Evolutionary conservation across 2,888 invertebrate species (phyloP), one percentile per base, ranked within the genome.

Genomic region (Tachina grossa): DNA sequence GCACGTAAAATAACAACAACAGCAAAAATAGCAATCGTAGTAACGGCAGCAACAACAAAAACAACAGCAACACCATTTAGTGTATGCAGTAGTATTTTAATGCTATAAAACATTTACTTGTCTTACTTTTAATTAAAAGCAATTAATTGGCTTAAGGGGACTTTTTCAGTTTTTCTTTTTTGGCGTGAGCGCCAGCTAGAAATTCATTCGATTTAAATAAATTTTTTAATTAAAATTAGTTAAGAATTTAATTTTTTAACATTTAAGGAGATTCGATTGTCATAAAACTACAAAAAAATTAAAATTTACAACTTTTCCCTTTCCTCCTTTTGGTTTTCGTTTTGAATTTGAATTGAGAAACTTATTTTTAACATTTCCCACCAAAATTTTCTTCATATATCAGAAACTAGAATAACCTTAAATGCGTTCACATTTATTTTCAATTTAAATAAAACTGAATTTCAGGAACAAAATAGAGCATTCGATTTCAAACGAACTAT

Each of bases 81-180:
- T 0, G 31, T 31, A 31, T 31, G 31, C 55, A 19, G 63, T 65
- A 74, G 19, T 39, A 68, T 68, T 71, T 76, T 80, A 80, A 66
- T 74, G 49, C 76, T 79, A 83, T 85, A 85, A 85, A 85, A 85
- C 71, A 79, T 83, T 65, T 76, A 66, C 83, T 85, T 72, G 83
- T 85, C 76, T 76, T 85, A 72, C 49, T 61, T 85, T 85, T 83
- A 85, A 85, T 85, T 85, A 85, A 81, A 85, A 85, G 76, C 83
- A 83, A 83, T 85, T 85, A 85, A 85, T 85, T 85, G 83, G 79
- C 83, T 76, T 45, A 83, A 80, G 72, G 61, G 76, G n/a, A 82
- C 43, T 76, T 65, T 69, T 69, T 41, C 13, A n/a, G 16, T 41
- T 41, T 66, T 39, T 69, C 43, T 22, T 59, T 16, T n/a, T 43